Evolutionary conservation across 2,797 vertebrate genomes (phyloP).

Genomic region (Sardinella longiceps): DNA sequence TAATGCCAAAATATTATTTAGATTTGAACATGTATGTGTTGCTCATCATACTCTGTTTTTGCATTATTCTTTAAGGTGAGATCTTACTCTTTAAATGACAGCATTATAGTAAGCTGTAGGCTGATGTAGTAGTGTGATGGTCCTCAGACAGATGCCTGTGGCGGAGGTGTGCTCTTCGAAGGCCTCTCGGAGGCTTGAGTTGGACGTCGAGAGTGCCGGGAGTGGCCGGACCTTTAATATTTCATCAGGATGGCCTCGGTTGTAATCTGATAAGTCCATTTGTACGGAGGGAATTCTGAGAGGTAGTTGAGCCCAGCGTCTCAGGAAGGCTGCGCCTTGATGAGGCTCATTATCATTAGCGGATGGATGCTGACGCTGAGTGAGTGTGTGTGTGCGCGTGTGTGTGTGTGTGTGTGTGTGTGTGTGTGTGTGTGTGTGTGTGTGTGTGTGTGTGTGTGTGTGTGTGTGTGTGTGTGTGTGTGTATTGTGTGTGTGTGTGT

Average conservation of each 20-base stretch:
- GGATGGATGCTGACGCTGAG: not conserved
- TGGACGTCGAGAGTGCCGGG: not conserved
- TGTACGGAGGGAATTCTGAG: not conserved
- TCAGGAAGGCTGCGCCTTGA: not conserved
- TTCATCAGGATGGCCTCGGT: not conserved
- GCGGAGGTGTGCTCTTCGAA: too few relatives aligned
- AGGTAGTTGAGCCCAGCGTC: not conserved
- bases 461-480: too few relatives aligned
- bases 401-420: too few relatives aligned
- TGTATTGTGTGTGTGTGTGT: not conserved
- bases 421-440: slow-evolving; percentile 3
- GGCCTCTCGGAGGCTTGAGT: not conserved
- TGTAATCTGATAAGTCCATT: slow-evolving; percentile 21
- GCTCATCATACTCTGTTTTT: not conserved
- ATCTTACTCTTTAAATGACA: too few relatives aligned
- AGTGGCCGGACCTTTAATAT: slow-evolving; percentile 12
- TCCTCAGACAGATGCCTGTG: not conserved
- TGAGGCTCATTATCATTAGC: slow-evolving; percentile 2
- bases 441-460: not conserved
- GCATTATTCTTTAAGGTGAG: not conserved
- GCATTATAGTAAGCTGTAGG: not conserved
- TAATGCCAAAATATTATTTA: not conserved
- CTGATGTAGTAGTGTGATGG: not conserved
- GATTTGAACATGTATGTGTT: not conserved
- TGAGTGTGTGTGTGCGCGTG: too few relatives aligned